Percentiles rank a stretch among this genome's conserved stretches.
Evolutionary conservation across 2,888 invertebrate genomes (phyloP).

Genomic region (Aphodius granarius): DNA sequence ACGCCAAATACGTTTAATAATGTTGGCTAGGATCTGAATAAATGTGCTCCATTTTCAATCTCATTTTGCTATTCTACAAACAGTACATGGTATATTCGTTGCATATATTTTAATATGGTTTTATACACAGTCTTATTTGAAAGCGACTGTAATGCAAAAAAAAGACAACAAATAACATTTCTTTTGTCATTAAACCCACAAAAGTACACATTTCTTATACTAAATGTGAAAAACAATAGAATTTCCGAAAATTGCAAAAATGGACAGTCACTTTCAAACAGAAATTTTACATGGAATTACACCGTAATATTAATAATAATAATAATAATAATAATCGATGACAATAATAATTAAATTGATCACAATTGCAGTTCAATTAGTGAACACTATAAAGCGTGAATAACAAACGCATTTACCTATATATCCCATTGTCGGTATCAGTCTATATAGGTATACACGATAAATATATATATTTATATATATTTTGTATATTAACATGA

Average conservation of each 20-base stretch:
- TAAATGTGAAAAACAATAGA: conserved; percentile 22
- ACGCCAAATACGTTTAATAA: conserved; percentile 23
- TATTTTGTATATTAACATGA: conserved; percentile 43
- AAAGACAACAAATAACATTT: conserved; percentile 7
- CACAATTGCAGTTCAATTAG: conserved; percentile 56
- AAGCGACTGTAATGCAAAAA: conserved; percentile 5
- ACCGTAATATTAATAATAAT: conserved; percentile 19
- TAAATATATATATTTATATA: not conserved
- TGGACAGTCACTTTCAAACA: not conserved
- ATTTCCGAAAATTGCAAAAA: conserved; percentile 27
- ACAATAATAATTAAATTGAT: conserved; percentile 43
- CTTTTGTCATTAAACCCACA: not conserved
- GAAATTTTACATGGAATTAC: not conserved
- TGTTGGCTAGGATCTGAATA: conserved; percentile 21
- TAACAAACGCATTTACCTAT: conserved; percentile 36
- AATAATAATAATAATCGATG: conserved; percentile 18
- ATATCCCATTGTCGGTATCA: not conserved
- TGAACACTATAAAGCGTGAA: conserved; percentile 56
- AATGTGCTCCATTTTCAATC: conserved; percentile 31
- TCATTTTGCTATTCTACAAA: conserved; percentile 31
- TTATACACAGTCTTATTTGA: not conserved
- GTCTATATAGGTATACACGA: conserved; percentile 6
- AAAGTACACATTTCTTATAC: not conserved
- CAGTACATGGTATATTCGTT: conserved; percentile 36
- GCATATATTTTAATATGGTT: conserved; percentile 28